phyloP scores from a whole-genome alignment of 2,888 invertebrate species.

The Drosophila austrosaltans region DNA sequence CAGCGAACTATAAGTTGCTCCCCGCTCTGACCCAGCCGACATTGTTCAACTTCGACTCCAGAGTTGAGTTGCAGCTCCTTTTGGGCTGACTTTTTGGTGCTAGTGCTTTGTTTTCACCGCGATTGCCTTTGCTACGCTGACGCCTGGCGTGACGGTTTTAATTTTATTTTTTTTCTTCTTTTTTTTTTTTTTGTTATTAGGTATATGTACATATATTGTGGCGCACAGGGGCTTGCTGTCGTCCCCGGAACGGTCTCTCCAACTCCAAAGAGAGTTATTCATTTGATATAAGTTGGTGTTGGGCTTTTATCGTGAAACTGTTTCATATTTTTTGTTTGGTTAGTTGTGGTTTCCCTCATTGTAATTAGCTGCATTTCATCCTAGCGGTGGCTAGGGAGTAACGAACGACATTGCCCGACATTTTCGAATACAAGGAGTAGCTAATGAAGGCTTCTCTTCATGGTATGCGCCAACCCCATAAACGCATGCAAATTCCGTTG shows the following conservation, averaged over 20 bases:
- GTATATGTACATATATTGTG: slow-evolving; percentile 69
- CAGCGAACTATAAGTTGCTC: slow-evolving; percentile 33
- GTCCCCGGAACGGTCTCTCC: slow-evolving; percentile 39
- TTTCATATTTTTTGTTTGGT: slow-evolving; percentile 39
- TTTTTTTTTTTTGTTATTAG: slow-evolving; percentile 54
- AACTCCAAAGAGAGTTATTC: slow-evolving; percentile 13
- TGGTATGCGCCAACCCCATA: slow-evolving; percentile 64
- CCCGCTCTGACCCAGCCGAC: slow-evolving; percentile 19
- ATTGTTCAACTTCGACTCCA: slow-evolving; percentile 30
- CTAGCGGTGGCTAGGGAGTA: slow-evolving; percentile 71
- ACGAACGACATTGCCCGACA: slow-evolving; percentile 82
- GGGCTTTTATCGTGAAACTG: slow-evolving; percentile 51
- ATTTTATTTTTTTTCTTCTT: slow-evolving; percentile 48
- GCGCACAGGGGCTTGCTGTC: slow-evolving; percentile 61
- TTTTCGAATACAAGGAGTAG: slow-evolving; percentile 54
- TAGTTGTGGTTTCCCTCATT: slow-evolving; percentile 28
- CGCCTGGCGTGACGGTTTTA: slow-evolving; percentile 82
- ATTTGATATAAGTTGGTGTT: slow-evolving; percentile 19
- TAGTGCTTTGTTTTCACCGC: slow-evolving; percentile 70
- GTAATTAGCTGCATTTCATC: slow-evolving; percentile 75
- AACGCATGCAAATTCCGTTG: slow-evolving; percentile 74
- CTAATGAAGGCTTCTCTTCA: slow-evolving; percentile 70
- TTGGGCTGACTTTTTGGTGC: slow-evolving; percentile 40
- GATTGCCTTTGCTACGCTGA: slow-evolving; percentile 70
- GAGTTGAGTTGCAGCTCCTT: slow-evolving; percentile 53